Conservation (phyloP, 1,140 invertebrate genomes). For the Ladona fulva region DNA sequence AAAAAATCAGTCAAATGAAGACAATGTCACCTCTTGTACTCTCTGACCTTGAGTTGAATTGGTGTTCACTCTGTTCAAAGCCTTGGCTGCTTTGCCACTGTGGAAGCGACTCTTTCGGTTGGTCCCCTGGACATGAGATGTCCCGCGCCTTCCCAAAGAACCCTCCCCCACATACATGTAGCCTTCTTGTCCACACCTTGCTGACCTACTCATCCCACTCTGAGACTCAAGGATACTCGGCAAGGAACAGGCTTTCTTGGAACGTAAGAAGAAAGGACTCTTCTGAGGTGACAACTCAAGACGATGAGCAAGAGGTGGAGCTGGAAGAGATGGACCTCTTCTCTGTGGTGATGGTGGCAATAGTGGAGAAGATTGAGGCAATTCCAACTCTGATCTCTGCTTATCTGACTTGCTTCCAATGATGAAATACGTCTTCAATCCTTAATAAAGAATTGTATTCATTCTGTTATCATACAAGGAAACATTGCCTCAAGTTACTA, state of each 20-base stretch:
- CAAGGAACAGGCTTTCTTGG: slow-evolving; percentile 25
- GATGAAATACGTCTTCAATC: slow-evolving; percentile 74
- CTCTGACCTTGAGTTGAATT: background rate
- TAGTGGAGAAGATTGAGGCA: slow-evolving; percentile 18
- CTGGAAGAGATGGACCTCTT: slow-evolving; percentile 30
- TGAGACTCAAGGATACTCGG: slow-evolving; percentile 65
- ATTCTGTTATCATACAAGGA: background rate
- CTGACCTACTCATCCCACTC: background rate
- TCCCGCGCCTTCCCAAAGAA: background rate
- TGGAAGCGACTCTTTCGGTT: background rate
- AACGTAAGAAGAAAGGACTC: slow-evolving; percentile 61
- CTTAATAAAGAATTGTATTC: slow-evolving; percentile 39
- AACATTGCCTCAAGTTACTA: background rate
- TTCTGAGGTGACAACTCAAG: slow-evolving; percentile 47
- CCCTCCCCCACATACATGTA: background rate
- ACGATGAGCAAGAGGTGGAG: slow-evolving; percentile 35
- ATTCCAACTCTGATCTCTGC: slow-evolving; percentile 22
- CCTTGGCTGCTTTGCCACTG: background rate
- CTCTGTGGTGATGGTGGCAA: slow-evolving; percentile 30
- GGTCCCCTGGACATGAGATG: background rate
- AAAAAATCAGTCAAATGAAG: background rate
- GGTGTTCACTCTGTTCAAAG: background rate
- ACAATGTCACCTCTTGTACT: background rate
- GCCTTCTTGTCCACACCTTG: background rate
- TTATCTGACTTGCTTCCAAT: slow-evolving; percentile 39